A percentile compares a stretch with the other conserved stretches of the same genome.
Evolutionary conservation across 2,797 vertebrate genomes (phyloP).

Genomic region (Eurystomus glaucurus): DNA sequence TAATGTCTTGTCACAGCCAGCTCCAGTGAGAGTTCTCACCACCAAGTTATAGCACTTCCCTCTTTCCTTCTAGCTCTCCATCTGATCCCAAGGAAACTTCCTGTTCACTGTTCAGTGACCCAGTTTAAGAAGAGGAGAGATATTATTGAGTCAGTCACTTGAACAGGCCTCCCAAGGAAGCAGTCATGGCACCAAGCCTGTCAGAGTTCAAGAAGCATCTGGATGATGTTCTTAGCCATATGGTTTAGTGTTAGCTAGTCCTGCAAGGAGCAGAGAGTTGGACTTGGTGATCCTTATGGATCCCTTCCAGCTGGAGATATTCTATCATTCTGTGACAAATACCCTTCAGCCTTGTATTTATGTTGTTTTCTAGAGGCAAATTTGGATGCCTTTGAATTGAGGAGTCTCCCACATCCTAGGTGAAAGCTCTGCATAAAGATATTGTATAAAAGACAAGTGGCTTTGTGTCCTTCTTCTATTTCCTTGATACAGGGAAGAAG

Average conservation of each 20-base stretch:
- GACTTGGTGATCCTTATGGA: not conserved
- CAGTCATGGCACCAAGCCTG: not conserved
- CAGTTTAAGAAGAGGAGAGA: not conserved
- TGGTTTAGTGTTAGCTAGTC: not conserved
- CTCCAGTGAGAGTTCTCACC: not conserved
- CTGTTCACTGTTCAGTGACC: not conserved
- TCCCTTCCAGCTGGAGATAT: not conserved
- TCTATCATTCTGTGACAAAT: not conserved
- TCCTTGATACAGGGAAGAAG: not conserved
- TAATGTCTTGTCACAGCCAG: not conserved
- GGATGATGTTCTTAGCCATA: not conserved
- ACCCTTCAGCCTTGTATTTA: not conserved
- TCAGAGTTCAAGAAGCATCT: not conserved
- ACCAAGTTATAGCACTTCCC: not conserved
- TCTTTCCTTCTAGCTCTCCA: not conserved
- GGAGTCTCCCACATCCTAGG: not conserved
- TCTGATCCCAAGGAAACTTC: not conserved
- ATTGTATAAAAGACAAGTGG: not conserved
- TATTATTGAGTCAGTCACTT: fast-evolving
- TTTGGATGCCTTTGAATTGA: not conserved
- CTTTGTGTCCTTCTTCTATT: not conserved
- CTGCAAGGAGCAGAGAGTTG: fast-evolving
- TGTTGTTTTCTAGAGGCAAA: not conserved
- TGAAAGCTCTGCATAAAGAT: not conserved
- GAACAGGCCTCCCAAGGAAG: not conserved